Conservation (phyloP, 2,113 vertebrate genomes). For the Oreochromis tanganicae region DNA sequence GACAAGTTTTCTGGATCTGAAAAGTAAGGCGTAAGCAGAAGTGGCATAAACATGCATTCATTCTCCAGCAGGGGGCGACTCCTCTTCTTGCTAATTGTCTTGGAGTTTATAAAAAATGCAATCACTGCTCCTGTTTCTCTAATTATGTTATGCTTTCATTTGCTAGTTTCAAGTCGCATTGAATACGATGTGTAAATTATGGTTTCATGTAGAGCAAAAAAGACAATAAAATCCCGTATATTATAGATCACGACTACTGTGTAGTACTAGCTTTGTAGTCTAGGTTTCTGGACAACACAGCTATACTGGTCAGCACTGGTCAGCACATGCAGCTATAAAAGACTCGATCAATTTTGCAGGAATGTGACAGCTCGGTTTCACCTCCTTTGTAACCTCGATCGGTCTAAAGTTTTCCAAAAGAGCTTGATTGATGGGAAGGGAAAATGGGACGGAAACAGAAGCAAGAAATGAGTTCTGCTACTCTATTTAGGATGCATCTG, state of each 20-base stretch:
- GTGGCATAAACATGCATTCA: fast-evolving
- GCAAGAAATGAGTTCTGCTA: not conserved
- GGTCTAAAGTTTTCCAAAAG: conserved; percentile 5
- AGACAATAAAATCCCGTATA: not conserved
- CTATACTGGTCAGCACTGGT: not conserved
- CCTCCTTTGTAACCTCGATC: not conserved
- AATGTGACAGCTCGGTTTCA: conserved; percentile 11
- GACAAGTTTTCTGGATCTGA: not conserved
- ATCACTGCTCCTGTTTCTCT: not conserved
- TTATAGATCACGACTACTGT: not conserved
- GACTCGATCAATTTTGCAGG: conserved; percentile 21
- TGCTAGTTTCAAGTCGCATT: not conserved
- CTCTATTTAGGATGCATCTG: conserved; percentile 6
- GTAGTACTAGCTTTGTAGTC: not conserved
- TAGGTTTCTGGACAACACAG: not conserved
- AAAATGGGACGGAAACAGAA: conserved; percentile 14
- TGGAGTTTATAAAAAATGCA: not conserved
- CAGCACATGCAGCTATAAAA: not conserved
- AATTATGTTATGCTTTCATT: not conserved
- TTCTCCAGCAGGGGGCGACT: not conserved
- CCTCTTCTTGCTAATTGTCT: not conserved
- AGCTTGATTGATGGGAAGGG: not conserved
- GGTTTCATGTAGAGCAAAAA: not conserved
- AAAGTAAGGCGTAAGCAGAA: not conserved
- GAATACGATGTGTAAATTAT: not conserved